phyloP scores from a whole-genome alignment of 2,113 vertebrate genomes.

The Azemiops feae region DNA sequence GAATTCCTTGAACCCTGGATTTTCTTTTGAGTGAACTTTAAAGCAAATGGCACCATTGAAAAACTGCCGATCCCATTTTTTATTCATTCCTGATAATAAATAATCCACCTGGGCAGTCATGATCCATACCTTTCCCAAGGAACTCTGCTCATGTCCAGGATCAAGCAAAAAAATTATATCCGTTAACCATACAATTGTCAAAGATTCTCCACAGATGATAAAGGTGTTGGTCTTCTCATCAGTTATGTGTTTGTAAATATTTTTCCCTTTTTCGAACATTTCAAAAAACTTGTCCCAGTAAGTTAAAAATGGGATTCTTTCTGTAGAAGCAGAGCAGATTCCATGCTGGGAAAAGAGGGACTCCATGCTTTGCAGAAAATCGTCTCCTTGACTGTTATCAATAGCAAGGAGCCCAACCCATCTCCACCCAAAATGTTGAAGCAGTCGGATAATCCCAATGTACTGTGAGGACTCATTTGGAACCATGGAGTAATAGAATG shows the following conservation, averaged over 20 bases:
- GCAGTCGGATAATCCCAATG: neutral
- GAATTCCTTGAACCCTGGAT: neutral
- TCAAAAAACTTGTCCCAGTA: neutral
- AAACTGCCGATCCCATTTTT: neutral
- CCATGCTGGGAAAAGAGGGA: neutral
- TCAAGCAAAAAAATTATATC: rapidly evolving
- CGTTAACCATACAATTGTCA: neutral
- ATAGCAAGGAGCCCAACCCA: neutral
- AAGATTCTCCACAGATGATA: neutral
- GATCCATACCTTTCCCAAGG: neutral
- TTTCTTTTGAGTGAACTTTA: neutral
- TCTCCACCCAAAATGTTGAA: neutral
- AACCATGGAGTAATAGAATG: neutral
- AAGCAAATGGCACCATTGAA: neutral
- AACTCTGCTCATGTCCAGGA: too few relatives aligned
- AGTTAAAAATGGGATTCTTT: neutral
- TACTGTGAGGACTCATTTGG: neutral
- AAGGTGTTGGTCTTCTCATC: neutral
- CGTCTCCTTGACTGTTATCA: neutral
- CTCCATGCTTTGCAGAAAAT: neutral
- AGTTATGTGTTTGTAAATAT: neutral
- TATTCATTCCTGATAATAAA: neutral
- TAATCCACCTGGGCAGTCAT: neutral
- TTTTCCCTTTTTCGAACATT: rapidly evolving
- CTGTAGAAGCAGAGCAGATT: neutral